These are phyloP conservation scores for Ethmia dodecea DNA, from an alignment of 2,888 invertebrate species.

Conservation along the genomic window DNA sequence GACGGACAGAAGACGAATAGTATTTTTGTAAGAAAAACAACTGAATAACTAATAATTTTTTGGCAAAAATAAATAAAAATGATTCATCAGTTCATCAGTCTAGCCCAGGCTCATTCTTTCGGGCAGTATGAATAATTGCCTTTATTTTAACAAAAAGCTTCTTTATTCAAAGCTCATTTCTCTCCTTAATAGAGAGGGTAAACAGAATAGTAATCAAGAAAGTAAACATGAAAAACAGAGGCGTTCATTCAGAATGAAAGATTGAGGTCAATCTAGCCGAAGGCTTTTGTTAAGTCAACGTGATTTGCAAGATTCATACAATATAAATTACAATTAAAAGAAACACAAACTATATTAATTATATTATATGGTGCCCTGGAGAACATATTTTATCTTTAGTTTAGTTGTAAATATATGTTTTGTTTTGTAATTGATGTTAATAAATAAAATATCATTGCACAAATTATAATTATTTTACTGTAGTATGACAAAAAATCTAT, in stretches of 20 bases:
- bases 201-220: slow-evolving; percentile 19
- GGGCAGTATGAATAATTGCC: slow-evolving; percentile 22
- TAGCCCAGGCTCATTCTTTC: slow-evolving; percentile 25
- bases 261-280: slow-evolving; percentile 25
- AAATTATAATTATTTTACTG: no score
- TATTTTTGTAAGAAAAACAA: no score
- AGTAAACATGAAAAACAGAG: slow-evolving; percentile 23
- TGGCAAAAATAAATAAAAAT: neutral
- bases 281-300: slow-evolving; percentile 2
- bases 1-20: no score
- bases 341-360: no score
- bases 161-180: slow-evolving; percentile 28
- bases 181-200: slow-evolving; percentile 26
- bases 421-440: no score
- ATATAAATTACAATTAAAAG: no score
- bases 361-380: no score
- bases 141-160: slow-evolving; percentile 19
- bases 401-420: no score
- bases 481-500: no score
- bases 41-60: neutral
- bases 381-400: no score
- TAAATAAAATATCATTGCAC: no score
- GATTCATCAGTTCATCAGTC: neutral
- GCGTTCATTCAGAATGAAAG: slow-evolving; percentile 21
- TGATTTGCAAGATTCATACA: no score